Evolutionary conservation across 2,113 vertebrate species (phyloP).

Genomic region (Anas platyrhynchos): DNA sequence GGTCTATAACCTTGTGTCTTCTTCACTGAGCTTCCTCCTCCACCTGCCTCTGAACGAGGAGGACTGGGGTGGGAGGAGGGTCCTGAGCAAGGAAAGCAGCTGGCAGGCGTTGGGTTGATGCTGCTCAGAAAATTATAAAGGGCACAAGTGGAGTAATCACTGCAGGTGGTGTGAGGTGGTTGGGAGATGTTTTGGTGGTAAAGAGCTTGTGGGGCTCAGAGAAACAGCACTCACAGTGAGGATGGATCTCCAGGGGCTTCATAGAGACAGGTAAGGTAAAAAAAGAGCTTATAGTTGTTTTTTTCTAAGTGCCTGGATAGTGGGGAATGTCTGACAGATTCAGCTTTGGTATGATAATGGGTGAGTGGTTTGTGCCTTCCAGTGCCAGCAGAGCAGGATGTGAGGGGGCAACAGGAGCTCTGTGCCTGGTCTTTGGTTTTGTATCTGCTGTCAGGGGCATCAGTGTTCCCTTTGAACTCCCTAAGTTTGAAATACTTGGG

Average conservation of each 20-base stretch:
- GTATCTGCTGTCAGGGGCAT: neutral
- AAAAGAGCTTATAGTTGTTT: neutral
- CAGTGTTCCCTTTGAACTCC: neutral
- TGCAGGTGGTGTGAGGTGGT: neutral
- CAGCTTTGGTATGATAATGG: neutral
- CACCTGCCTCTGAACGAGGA: neutral
- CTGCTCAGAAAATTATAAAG: neutral
- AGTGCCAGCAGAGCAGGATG: too few species aligned
- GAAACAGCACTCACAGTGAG: neutral
- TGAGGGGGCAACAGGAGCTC: too few species aligned
- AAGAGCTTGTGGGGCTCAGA: fast-evolving
- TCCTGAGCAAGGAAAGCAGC: neutral
- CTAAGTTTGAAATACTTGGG: neutral
- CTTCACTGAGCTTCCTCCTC: neutral
- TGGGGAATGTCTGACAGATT: neutral
- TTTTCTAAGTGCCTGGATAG: neutral
- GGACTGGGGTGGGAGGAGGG: neutral
- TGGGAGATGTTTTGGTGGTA: fast-evolving
- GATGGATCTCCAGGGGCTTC: neutral
- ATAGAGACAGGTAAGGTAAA: neutral
- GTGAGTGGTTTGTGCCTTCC: neutral
- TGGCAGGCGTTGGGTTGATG: neutral
- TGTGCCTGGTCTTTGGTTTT: neutral
- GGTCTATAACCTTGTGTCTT: neutral
- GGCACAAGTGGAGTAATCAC: neutral